phyloP scores from a whole-genome alignment of 2,797 vertebrate genomes.

The Microctenopoma lineatum region DNA sequence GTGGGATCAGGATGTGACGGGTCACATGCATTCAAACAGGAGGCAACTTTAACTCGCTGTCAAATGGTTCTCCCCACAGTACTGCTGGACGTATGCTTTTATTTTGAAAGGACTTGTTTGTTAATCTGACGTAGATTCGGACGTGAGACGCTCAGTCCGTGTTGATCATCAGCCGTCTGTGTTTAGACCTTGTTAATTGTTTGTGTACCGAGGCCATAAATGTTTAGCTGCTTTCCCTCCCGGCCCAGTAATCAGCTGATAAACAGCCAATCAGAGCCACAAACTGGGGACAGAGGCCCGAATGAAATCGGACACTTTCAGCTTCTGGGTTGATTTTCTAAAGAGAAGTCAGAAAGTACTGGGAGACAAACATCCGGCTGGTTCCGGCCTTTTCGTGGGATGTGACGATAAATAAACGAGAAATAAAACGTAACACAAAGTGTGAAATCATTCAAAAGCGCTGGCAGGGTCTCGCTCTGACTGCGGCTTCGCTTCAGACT shows the following conservation, averaged over 20 bases:
- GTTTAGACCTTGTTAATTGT: conserved; percentile 55
- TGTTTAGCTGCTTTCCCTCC: conserved; percentile 51
- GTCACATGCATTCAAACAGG: conserved; percentile 46
- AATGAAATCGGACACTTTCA: neutral
- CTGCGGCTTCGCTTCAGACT: conserved; percentile 1
- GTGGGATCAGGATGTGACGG: conserved; percentile 53
- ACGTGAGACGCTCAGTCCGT: conserved; percentile 24
- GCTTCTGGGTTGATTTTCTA: neutral
- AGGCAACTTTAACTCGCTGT: neutral
- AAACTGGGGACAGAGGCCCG: neutral
- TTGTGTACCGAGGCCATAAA: conserved; percentile 60
- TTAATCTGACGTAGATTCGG: conserved; percentile 23
- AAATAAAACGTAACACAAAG: no score
- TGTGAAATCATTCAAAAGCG: no score
- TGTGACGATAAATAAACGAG: no score
- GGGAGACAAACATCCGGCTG: neutral
- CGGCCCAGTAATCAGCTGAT: conserved; percentile 59
- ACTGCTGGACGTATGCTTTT: neutral
- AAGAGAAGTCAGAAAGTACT: neutral
- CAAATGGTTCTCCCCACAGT: no score
- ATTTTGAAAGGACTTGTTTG: neutral
- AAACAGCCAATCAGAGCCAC: conserved; percentile 37
- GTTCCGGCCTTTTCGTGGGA: no score
- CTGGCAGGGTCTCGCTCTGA: no score
- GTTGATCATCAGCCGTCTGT: conserved; percentile 24